Evolutionary conservation across 1,140 invertebrate genomes (phyloP), one percentile per base, ranked within the genome.

Genomic region (Galleria mellonella): DNA sequence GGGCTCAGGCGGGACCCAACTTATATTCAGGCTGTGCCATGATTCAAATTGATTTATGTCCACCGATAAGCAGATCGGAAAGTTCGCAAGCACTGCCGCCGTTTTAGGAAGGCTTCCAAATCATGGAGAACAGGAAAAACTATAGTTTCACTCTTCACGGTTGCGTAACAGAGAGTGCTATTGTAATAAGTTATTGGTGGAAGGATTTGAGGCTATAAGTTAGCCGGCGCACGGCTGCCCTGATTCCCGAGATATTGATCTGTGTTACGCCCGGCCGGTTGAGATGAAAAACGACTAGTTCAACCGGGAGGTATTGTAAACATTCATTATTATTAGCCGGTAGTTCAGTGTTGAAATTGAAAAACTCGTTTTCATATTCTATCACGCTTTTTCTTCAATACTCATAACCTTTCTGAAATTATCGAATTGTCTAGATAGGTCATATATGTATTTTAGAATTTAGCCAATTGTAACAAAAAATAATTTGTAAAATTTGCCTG

Each of bases 31-130:
- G 49, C 49, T 43, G 38, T 27, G 50, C 62, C 65, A 65, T 70
- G 66, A 68, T 63, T 74, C 68, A 76, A 78, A 75, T 73, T 79
- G 78, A 83, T 79, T 83, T 83, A 82, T 75, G 59, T 27, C 50
- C 28, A 43, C 42, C 61, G 63, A 71, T 78, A 81, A 73, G 64
- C 68, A 76, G 60, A 77, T 76, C 60, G 60, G 51, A 65, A 69
- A 72, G 43, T 66, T 66, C 48, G 40, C 37, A 47, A 43, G 38
- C 14, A 47, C 38, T 35, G 14, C 43, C 41, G 40, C 35, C 38
- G 11, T 15, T 51, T 58, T 32, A 33, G 32, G 37, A 45, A 55
- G 37, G 45, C 55, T 38, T 43, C 42, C 52, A 23, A 23, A 23
- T 23, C 17, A 6, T 43, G 38, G 36, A 13, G 36, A 42, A 17